phyloP scores from a whole-genome alignment of 2,888 invertebrate species.

The Epirrita christyi region DNA sequence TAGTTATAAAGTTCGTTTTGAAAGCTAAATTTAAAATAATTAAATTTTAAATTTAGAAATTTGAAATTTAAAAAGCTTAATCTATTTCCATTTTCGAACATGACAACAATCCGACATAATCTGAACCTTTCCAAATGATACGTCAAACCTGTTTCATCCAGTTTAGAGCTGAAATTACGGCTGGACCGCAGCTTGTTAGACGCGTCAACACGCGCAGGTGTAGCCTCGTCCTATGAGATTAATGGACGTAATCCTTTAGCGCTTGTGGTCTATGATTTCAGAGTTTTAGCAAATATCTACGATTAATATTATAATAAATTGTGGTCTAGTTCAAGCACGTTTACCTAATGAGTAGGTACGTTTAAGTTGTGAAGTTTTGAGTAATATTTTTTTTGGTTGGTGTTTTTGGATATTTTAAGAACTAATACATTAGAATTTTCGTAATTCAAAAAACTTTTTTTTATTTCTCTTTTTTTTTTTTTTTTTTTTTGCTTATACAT shows the following conservation, averaged over 20 bases:
- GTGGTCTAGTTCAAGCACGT: neutral
- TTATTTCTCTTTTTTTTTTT: no score
- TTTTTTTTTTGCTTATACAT: no score
- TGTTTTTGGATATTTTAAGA: no score
- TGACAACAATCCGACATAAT: slow-evolving; percentile 30
- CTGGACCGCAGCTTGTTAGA: slow-evolving; percentile 31
- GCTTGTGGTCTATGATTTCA: slow-evolving; percentile 28
- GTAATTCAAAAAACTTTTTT: no score
- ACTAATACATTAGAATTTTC: no score
- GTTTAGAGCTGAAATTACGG: slow-evolving; percentile 33
- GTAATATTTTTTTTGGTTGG: no score
- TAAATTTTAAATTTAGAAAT: no score
- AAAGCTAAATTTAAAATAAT: no score
- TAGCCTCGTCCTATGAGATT: slow-evolving; percentile 39
- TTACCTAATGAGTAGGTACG: no score
- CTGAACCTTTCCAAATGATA: slow-evolving; percentile 31
- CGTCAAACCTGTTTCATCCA: slow-evolving; percentile 33
- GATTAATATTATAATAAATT: slow-evolving; percentile 1
- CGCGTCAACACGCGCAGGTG: slow-evolving; percentile 47
- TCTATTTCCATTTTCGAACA: slow-evolving; percentile 20
- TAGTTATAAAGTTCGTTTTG: no score
- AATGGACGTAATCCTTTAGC: slow-evolving; percentile 45
- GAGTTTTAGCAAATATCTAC: slow-evolving; percentile 25
- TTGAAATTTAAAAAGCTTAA: no score
- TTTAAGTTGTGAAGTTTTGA: no score